Evolutionary conservation across 2,888 invertebrate species (phyloP).

Genomic region (Pharmacophagus antenor): DNA sequence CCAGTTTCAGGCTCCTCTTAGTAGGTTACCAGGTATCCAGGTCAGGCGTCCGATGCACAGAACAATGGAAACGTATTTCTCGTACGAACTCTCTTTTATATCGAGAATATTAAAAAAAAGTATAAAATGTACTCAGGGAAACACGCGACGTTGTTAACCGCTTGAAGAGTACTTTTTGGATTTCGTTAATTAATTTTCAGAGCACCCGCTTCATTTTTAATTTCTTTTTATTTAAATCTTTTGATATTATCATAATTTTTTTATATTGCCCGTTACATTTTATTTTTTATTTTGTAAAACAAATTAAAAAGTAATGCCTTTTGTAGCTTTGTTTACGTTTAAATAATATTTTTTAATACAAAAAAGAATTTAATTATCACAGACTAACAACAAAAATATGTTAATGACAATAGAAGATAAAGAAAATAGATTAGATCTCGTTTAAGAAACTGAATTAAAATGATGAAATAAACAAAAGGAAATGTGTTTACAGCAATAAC

Average conservation of each 20-base stretch:
- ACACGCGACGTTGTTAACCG: not conserved
- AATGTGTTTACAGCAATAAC: no score
- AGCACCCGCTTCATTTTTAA: not conserved
- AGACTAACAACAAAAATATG: no score
- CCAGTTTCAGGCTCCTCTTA: constrained; percentile 24
- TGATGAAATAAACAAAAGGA: no score
- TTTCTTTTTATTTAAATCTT: not conserved
- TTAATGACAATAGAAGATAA: no score
- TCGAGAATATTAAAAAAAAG: constrained; percentile 1
- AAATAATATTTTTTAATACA: no score
- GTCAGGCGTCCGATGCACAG: constrained; percentile 19
- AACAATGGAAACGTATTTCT: constrained; percentile 18
- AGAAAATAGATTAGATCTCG: no score
- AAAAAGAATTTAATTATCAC: no score
- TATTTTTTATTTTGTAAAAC: no score
- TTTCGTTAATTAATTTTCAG: not conserved
- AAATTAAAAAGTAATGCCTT: no score
- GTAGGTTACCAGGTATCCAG: constrained; percentile 31
- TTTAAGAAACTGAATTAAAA: no score
- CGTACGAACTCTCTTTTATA: constrained; percentile 2
- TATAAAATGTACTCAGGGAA: not conserved
- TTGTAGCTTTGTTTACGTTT: no score
- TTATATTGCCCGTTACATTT: not conserved
- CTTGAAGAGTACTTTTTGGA: not conserved
- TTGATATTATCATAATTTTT: not conserved